Percentiles rank a stretch among this genome's conserved stretches.
phyloP scores from a whole-genome alignment of 2,113 vertebrate species.

The Podarcis cretensis region DNA sequence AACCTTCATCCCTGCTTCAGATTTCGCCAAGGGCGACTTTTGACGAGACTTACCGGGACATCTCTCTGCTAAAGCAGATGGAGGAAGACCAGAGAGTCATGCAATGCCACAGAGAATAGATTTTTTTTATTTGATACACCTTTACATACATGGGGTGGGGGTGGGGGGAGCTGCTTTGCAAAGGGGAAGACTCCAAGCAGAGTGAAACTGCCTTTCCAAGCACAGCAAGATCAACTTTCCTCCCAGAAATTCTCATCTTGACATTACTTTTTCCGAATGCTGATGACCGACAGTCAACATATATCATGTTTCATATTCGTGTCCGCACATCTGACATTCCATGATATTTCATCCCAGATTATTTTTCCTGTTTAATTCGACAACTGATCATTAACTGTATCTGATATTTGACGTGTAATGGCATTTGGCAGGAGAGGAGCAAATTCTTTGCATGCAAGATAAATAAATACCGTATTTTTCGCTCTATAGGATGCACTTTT shows the following conservation, averaged over 20 bases:
- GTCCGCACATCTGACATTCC: background rate
- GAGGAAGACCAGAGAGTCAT: background rate
- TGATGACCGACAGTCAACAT: too few species aligned
- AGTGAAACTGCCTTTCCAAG: background rate
- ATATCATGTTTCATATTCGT: background rate
- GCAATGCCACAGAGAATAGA: accelerated
- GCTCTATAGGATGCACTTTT: too few species aligned
- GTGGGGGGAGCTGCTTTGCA: too few species aligned
- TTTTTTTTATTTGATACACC: conserved; percentile 50
- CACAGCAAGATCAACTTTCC: background rate
- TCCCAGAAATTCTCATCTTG: background rate
- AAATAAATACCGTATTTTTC: too few species aligned
- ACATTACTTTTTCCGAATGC: background rate
- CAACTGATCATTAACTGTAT: background rate
- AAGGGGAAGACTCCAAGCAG: too few species aligned
- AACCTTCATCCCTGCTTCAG: background rate
- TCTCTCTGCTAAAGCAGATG: background rate
- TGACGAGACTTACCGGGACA: background rate
- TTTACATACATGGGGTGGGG: background rate
- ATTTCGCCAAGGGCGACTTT: background rate
- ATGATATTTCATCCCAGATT: background rate
- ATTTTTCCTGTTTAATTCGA: background rate
- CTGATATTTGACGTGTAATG: background rate
- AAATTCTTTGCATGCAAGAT: too few species aligned
- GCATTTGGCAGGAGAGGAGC: background rate